phyloP scores from a whole-genome alignment of 1,140 invertebrate genomes.

The Conopomorpha cramerella region DNA sequence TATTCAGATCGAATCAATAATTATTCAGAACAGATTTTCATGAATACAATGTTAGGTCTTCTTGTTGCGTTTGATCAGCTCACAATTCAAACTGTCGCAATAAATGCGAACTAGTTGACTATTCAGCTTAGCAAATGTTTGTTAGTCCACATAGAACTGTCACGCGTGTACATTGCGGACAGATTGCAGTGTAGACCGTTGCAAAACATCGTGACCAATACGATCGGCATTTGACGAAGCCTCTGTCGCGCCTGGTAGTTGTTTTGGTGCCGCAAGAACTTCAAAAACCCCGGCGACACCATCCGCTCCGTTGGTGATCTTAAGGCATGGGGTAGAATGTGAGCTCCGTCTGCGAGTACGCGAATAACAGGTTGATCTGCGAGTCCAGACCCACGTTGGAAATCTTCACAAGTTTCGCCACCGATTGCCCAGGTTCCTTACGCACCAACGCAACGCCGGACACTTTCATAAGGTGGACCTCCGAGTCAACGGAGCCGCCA shows the following conservation, averaged over 20 bases:
- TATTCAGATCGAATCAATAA: no score
- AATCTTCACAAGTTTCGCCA: conserved; percentile 62
- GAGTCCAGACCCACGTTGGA: conserved; percentile 70
- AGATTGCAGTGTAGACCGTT: conserved; percentile 20
- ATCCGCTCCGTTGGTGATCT: conserved; percentile 22
- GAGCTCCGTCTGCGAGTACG: conserved; percentile 65
- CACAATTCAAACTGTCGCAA: no score
- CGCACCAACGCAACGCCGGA: conserved; percentile 68
- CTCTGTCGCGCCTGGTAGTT: conserved; percentile 34
- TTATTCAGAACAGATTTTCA: no score
- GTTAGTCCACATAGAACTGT: conserved; percentile 28
- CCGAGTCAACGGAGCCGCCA: conserved; percentile 58
- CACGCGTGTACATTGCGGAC: conserved; percentile 8
- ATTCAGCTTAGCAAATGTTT: no score
- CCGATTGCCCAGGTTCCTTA: conserved; percentile 56
- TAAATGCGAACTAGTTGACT: no score
- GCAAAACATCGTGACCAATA: conserved; percentile 39
- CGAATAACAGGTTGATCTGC: conserved; percentile 67
- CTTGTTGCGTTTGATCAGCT: no score
- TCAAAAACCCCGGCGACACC: conserved; percentile 28
- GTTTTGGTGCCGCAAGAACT: conserved; percentile 21
- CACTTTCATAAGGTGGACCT: conserved; percentile 66
- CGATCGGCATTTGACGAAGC: conserved; percentile 39
- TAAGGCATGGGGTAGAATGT: conserved; percentile 63
- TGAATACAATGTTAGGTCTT: no score